phyloP scores from a whole-genome alignment of 2,888 invertebrate genomes.

The Uropetala carovei region DNA sequence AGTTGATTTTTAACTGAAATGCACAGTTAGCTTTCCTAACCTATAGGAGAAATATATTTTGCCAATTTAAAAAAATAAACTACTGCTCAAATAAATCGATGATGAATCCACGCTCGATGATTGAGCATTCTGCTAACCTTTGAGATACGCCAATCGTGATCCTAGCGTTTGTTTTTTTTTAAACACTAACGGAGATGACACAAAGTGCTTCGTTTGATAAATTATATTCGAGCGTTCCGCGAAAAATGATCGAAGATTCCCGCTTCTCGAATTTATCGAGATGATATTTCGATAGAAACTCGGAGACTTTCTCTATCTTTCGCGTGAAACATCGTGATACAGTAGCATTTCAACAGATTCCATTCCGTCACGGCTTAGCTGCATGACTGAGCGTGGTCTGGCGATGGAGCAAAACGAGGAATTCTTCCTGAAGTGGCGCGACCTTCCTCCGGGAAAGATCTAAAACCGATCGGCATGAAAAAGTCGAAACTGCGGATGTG shows the following conservation, averaged over 20 bases:
- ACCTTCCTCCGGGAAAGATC: not conserved
- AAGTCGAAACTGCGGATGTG: not conserved
- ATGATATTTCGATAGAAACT: conserved; percentile 15
- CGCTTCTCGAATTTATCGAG: not conserved
- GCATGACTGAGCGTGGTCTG: not conserved
- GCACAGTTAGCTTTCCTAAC: no score
- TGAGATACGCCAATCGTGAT: no score
- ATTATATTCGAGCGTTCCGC: not conserved
- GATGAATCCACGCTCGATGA: no score
- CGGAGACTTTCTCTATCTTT: not conserved
- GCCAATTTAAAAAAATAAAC: no score
- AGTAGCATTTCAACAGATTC: conserved; percentile 22
- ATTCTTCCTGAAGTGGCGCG: conserved; percentile 7
- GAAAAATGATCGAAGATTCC: not conserved
- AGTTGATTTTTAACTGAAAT: no score
- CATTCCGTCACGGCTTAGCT: not conserved
- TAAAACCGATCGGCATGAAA: not conserved
- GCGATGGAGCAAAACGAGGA: not conserved
- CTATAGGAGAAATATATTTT: no score
- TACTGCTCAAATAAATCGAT: no score
- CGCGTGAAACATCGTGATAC: not conserved
- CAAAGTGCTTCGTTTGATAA: not conserved
- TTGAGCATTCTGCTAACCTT: no score
- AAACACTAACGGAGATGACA: no score
- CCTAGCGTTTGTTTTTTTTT: no score